These are phyloP conservation scores for Ips typographus DNA, from an alignment of 1,140 invertebrate genomes.

Conservation along the genomic window DNA sequence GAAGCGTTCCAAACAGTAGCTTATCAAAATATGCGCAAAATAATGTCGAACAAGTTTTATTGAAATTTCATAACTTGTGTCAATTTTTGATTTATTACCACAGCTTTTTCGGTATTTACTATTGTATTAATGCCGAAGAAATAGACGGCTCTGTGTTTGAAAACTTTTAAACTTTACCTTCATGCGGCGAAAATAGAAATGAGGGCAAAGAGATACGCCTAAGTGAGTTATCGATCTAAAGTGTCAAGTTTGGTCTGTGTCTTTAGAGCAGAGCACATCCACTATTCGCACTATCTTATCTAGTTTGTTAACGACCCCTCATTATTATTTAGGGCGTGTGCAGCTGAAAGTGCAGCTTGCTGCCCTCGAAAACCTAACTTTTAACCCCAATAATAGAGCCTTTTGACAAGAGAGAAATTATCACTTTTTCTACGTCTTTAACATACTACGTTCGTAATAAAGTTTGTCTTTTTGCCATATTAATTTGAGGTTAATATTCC, in stretches of 20 bases:
- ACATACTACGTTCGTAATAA: too few relatives aligned
- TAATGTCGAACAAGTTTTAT: neutral
- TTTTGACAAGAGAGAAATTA: too few relatives aligned
- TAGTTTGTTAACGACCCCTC: slow-evolving; percentile 20
- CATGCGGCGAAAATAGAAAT: neutral
- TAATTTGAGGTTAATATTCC: too few relatives aligned
- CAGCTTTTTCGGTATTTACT: neutral
- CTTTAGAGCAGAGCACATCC: slow-evolving; percentile 14
- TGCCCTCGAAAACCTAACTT: neutral
- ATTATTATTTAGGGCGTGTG: slow-evolving; percentile 25
- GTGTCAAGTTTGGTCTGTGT: slow-evolving; percentile 15
- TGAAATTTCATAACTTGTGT: neutral
- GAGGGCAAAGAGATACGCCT: slow-evolving; percentile 2
- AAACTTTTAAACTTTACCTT: neutral
- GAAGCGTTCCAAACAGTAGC: neutral
- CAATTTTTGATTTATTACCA: neutral
- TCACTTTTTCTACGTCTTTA: too few relatives aligned
- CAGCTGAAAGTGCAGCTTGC: slow-evolving; percentile 26
- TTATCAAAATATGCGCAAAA: slow-evolving; percentile 5
- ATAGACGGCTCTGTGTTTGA: too few relatives aligned
- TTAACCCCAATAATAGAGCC: neutral
- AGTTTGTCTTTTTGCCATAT: too few relatives aligned
- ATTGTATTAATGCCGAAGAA: too few relatives aligned
- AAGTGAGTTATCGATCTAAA: slow-evolving; percentile 14
- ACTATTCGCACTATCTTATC: slow-evolving; percentile 35